A percentile compares a stretch with the other conserved stretches of the same genome.
These are phyloP conservation scores for Lates calcarifer DNA, from an alignment of 2,113 vertebrate species.

Conservation along the genomic window DNA sequence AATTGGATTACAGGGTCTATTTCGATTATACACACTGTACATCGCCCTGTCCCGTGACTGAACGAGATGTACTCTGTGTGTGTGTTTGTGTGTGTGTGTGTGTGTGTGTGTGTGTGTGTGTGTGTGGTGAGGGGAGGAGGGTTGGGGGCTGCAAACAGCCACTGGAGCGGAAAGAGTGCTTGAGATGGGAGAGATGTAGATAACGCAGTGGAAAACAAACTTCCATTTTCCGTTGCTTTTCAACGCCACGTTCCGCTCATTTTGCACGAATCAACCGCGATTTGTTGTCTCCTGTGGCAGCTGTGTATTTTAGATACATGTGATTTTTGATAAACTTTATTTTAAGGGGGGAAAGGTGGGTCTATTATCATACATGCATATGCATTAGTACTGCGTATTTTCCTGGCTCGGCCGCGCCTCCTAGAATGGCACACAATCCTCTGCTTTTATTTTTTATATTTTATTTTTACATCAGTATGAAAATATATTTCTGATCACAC, in stretches of 20 bases:
- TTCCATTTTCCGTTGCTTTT: conserved; percentile 74
- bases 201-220: conserved; percentile 83
- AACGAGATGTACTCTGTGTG: conserved; percentile 67
- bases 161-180: conserved; percentile 84
- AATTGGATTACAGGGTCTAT: conserved; percentile 81
- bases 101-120: conserved; percentile 41
- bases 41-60: conserved; percentile 78
- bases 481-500: conserved; percentile 10
- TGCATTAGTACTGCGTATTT: conserved; percentile 87
- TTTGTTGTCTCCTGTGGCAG: conserved; percentile 5
- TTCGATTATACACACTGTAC: conserved; percentile 78
- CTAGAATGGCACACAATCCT: conserved; percentile 56
- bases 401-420: conserved; percentile 81
- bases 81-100: conserved; percentile 34
- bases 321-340: conserved; percentile 25
- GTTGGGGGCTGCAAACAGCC: conserved; percentile 73
- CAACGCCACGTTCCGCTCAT: conserved; percentile 46
- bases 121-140: conserved; percentile 59
- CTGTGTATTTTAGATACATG: conserved; percentile 23
- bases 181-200: conserved; percentile 82
- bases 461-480: background rate
- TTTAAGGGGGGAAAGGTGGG: conserved; percentile 47
- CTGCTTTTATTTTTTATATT: background rate
- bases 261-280: conserved; percentile 32
- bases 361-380: conserved; percentile 84